Evolutionary conservation across 2,888 invertebrate genomes (phyloP).

Genomic region (Phytoseiulus persimilis): DNA sequence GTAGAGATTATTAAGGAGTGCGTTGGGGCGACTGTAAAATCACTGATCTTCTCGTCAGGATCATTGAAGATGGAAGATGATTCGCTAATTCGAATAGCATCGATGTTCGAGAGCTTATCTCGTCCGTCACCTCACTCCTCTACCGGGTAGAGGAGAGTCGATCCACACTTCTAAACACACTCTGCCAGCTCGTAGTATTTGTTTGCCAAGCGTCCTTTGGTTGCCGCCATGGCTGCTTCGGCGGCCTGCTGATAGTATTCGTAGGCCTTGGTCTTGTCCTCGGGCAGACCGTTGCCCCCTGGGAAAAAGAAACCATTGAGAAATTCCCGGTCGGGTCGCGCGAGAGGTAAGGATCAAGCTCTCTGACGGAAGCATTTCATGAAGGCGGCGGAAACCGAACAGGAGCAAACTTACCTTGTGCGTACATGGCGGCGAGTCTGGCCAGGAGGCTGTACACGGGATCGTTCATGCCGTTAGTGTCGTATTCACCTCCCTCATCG

Average conservation of each 20-base stretch:
- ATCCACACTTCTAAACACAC: background rate
- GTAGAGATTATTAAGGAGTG: background rate
- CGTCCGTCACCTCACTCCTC: background rate
- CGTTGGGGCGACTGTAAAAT: background rate
- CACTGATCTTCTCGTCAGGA: background rate
- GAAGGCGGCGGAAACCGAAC: background rate
- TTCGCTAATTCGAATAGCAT: background rate
- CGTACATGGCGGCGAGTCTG: constrained; percentile 53
- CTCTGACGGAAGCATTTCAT: background rate
- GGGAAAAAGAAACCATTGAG: constrained; percentile 47
- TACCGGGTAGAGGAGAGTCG: background rate
- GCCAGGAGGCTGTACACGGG: constrained; percentile 53
- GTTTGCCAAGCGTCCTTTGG: constrained; percentile 56
- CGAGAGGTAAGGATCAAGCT: too few species aligned
- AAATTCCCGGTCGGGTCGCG: background rate
- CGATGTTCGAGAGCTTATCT: background rate
- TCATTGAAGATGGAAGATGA: background rate
- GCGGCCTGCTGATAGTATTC: constrained; percentile 55
- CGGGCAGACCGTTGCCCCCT: constrained; percentile 22
- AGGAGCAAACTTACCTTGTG: constrained; percentile 48
- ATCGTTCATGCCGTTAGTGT: constrained; percentile 49
- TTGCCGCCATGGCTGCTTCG: constrained; percentile 55
- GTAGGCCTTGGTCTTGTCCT: constrained; percentile 27
- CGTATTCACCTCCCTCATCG: constrained; percentile 49
- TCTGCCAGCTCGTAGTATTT: constrained; percentile 54